Evolutionary conservation across 2,888 invertebrate species (phyloP).

Genomic region (Aleiodes leptofemur): DNA sequence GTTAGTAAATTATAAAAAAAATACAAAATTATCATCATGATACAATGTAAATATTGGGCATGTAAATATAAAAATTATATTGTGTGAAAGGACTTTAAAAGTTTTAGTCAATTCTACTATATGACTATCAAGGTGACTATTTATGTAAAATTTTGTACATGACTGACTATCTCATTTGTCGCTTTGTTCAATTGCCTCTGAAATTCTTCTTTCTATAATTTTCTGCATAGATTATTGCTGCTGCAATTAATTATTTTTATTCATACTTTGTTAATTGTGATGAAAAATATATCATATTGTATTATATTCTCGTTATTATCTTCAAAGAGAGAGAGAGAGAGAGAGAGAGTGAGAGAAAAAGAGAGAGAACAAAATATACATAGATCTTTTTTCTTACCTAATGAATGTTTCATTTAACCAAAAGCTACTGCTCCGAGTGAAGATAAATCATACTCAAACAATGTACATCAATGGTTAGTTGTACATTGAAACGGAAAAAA

Average conservation of each 20-base stretch:
- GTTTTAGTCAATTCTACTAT: background rate
- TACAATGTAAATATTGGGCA: constrained; percentile 52
- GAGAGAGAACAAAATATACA: constrained; percentile 41
- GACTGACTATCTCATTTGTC: constrained; percentile 45
- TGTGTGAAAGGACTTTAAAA: too few relatives aligned
- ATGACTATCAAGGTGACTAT: background rate
- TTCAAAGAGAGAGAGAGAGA: constrained; percentile 46
- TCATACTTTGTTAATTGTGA: constrained; percentile 65
- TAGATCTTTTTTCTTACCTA: constrained; percentile 55
- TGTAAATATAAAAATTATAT: constrained; percentile 50
- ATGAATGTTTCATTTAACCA: constrained; percentile 62
- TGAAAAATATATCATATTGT: constrained; percentile 60
- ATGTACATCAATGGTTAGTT: constrained; percentile 42
- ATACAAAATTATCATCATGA: constrained; percentile 23
- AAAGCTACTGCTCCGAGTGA: constrained; percentile 61
- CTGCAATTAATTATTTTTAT: constrained; percentile 52
- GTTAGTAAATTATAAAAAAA: constrained; percentile 18
- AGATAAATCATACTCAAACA: constrained; percentile 44
- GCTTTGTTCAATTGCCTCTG: constrained; percentile 29
- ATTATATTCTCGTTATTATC: constrained; percentile 54
- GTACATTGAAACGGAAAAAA: constrained; percentile 41
- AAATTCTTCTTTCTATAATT: background rate
- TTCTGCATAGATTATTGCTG: background rate
- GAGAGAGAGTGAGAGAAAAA: background rate
- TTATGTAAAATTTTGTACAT: constrained; percentile 48